Base-by-base conservation (phyloP, 2,888 invertebrate species). In the Byasa hedistus region DNA sequence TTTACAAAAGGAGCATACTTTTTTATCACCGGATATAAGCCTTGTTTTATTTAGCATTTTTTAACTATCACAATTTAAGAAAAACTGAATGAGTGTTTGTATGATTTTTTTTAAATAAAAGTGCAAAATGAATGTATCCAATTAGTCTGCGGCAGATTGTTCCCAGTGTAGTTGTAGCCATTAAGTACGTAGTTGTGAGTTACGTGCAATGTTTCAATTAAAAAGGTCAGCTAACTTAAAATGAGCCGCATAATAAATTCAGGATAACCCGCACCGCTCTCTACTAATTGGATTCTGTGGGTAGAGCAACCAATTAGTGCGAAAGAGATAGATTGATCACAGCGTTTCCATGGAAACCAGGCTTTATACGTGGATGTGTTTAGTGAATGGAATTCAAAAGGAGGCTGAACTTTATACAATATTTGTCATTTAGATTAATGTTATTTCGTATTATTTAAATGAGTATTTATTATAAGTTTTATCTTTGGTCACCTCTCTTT, bases 201-300 rank as follows among this genome's bases (percentile, higher is more conserved):
- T 84, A 86, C 83, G 83, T 82, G 84, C 82, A 84, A 85, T 83
- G 79, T 88, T 88, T 88, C 87, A 88, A 88, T 88, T 87, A 84
- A 83, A 86, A 85, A 83, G 79, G 75, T 79, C 76, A 75, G 76
- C 82, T 79, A 82, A 85, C 85, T 86, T 85, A 87, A 86, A 83
- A 85, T 84, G 81, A 82, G 79, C 79, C 76, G 73, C 79, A 82
- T 85, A 85, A 86, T 87, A 89, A 87, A 87, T 88, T 86, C 85
- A 85, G 79, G 78, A 79, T 76, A 78, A 79, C 79, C 80, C 79
- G 77, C 79, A 80, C 77, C 79, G 78, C 75, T 75, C 78, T 67
- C 75, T 77, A 77, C 82, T 89, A 89, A 89, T 89, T 89, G 89
- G 89, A 87, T 86, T 86, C 81, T 75, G 79, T 80, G 85, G 82